phyloP scores from a whole-genome alignment of 1,140 invertebrate genomes.

The Pseudoatta argentina region DNA sequence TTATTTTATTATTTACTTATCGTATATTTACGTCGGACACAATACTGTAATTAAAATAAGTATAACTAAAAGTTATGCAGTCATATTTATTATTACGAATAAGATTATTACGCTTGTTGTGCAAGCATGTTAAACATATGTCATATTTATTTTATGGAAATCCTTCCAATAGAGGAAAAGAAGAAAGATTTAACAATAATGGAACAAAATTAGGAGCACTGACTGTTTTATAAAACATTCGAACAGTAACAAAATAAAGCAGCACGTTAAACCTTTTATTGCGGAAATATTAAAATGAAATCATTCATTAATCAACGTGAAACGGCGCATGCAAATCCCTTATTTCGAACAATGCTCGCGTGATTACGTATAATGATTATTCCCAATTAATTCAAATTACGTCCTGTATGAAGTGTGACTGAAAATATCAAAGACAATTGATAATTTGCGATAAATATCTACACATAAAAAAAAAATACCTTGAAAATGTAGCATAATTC shows the following conservation, averaged over 20 bases:
- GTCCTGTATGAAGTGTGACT: background rate
- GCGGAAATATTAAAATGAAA: background rate
- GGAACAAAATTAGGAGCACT: background rate
- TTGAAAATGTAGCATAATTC: background rate
- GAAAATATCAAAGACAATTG: conserved; percentile 14
- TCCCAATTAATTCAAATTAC: conserved; percentile 36
- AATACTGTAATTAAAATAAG: conserved; percentile 11
- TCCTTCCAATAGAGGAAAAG: background rate
- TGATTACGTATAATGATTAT: conserved; percentile 21
- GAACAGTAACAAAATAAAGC: conserved; percentile 6
- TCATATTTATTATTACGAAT: background rate
- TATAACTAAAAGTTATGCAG: conserved; percentile 1
- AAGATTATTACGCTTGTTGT: background rate
- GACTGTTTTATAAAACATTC: conserved; percentile 15
- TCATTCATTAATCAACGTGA: conserved; percentile 21
- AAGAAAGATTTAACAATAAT: background rate
- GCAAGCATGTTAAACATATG: background rate
- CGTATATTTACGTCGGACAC: background rate
- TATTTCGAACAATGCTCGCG: conserved; percentile 5
- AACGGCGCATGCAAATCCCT: background rate
- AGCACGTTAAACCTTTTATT: background rate
- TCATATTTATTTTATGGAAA: conserved; percentile 1
- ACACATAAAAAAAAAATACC: background rate
- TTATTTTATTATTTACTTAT: background rate
- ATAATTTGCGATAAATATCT: conserved; percentile 14